Base-by-base conservation (phyloP, 2,797 vertebrate species). In the Xerus rutilus region DNA sequence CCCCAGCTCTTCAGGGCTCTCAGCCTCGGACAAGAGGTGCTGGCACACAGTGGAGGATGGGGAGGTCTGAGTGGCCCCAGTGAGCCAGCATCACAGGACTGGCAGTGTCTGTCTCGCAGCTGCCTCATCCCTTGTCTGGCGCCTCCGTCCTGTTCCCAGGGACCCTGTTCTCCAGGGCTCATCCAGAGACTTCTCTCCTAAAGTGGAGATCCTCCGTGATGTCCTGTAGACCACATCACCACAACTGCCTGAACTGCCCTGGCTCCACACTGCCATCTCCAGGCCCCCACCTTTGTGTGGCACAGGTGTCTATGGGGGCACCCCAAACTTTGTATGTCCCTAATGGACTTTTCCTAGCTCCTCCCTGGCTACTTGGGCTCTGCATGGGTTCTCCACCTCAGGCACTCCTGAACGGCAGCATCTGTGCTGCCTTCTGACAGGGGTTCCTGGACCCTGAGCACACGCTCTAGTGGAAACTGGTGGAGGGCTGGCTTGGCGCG, bases 271-370 rank as follows among this genome's bases (percentile, higher is more conserved):
- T 3, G 73, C 23, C 7, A 2, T 13, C 49, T 47, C 49, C 35
- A 8, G 47, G 92, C 12, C 20, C 10, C 39, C 39, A 39, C 39
- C 32, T 49, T 3, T 2, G 13, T 13, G 59, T 3, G 49, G 72
- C 39, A 39, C 32, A 4, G 57, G 17, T 2, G 1, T 25, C 49
- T 3, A 1, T 0, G 2, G 39, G 2, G 52, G 8, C 32, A 1
- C 13, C 43, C 47, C 6, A 0, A n/a, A 2, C 10, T 11, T 28
- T 1, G 15, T 35, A 1, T 7, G 28, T 20, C 59, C 28, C 8
- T 3, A 1, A 2, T 0, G 5, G 59, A 4, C 25, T 20, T 62
- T 21, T 20, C 32, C 0, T 0, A 0, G 9, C 25, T 30, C 64
- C 21, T 9, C 28, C 30, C 4, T 0, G 5, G 88, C 77, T 1